Conservation (phyloP, 2,113 vertebrate genomes). For the Stercorarius parasiticus region DNA sequence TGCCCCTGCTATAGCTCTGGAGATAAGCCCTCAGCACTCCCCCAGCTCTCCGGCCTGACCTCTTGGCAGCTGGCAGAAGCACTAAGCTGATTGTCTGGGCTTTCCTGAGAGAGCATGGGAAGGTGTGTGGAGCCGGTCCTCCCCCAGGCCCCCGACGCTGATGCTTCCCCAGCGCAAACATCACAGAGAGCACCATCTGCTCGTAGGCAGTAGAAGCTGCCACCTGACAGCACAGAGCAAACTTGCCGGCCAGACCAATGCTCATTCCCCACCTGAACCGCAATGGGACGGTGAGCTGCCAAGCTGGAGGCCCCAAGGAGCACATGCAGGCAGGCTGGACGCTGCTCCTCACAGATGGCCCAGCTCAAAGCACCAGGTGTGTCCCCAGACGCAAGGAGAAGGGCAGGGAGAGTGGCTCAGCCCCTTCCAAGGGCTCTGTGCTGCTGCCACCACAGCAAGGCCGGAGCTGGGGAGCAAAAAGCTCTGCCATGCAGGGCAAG, state of each 20-base stretch:
- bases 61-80: background rate
- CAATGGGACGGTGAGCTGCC: rapidly evolving
- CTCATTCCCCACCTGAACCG: rapidly evolving
- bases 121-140: background rate
- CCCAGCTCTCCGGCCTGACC: background rate
- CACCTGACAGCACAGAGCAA: background rate
- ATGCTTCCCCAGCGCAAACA: background rate
- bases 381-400: background rate
- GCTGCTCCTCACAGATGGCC: background rate
- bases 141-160: rapidly evolving
- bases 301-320: too few relatives aligned
- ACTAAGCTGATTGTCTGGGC: background rate
- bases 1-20: rapidly evolving
- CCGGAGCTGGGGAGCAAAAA: rapidly evolving
- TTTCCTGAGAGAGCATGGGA: background rate
- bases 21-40: background rate
- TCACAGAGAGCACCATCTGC: background rate
- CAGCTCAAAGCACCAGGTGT: background rate
- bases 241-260: rapidly evolving
- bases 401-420: rapidly evolving
- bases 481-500: background rate
- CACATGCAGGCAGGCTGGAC: rapidly evolving
- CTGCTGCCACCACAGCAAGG: rapidly evolving
- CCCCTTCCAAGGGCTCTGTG: background rate
- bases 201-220: rapidly evolving